Base-by-base conservation (phyloP, 2,888 invertebrate genomes). In the Meloe dianella region DNA sequence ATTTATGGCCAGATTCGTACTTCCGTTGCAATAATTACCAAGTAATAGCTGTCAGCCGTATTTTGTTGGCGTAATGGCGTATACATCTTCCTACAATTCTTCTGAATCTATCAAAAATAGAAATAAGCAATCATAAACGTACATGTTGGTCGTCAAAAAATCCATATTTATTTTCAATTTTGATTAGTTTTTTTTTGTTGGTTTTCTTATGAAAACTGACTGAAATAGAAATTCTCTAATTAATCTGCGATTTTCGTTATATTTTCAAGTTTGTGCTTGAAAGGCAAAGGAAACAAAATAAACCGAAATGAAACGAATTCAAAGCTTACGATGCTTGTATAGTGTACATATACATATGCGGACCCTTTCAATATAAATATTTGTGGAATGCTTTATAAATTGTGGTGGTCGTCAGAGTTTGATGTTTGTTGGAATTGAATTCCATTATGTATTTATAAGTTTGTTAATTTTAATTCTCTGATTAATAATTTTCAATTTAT, bases 381-480 rank as follows among this genome's bases (percentile, higher is more conserved):
- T 75, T 76, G 75, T 71, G 71, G 73, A 74, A 64, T 73, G 74
- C 74, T 76, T 74, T 74, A 74, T 73, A 74, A 76, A 74, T n/a
- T n/a, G 73, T 69, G 72, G 69, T 69, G 64, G 65, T 63, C 71
- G 72, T 71, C 62, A 61, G 62, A 64, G 65, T 64, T 71, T 67
- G 67, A 60, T 35, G 17, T 57, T n/a, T 65, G 58, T 65, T 63
- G 74, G 74, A 74, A 74, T 74, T 71, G 71, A 74, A 74, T 74
- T 72, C 32, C 7, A 32, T 72, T 68, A 74, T n/a, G n/a, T n/a
- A n/a, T 68, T 71, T 72, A 68, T 71, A 69, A 72, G 68, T 72
- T 74, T 71, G 71, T 67, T 71, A 70, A 70, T 61, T 64, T n/a
- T n/a, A n/a, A n/a, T n/a, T n/a, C n/a, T n/a, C 60, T 65, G 66